Percentiles rank a stretch among this genome's conserved stretches.
Conservation (phyloP, 2,888 invertebrate genomes). For the Spisula subtruncata region DNA sequence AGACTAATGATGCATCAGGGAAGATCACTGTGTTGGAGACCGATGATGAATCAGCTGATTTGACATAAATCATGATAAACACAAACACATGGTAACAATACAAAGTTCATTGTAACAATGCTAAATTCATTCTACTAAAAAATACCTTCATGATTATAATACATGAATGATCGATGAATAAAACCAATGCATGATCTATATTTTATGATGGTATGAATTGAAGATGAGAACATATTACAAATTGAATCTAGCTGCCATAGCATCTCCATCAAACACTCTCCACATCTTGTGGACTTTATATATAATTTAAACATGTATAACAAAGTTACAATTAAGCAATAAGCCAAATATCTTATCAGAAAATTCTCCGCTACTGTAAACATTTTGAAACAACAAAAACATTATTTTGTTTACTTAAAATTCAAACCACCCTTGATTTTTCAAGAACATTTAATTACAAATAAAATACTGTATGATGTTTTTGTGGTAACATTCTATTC, state of each 20-base stretch:
- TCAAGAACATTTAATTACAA: too few relatives aligned
- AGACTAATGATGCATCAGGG: too few relatives aligned
- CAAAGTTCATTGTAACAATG: too few relatives aligned
- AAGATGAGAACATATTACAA: background rate
- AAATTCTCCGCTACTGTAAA: background rate
- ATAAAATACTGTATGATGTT: too few relatives aligned
- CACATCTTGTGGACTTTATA: background rate
- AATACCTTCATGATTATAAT: background rate
- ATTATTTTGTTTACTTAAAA: background rate
- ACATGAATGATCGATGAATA: background rate
- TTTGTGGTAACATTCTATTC: too few relatives aligned
- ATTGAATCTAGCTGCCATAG: slow-evolving; percentile 3
- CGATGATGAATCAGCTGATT: too few relatives aligned
- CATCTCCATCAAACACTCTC: background rate
- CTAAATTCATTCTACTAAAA: background rate
- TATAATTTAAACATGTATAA: background rate
- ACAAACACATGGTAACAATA: too few relatives aligned
- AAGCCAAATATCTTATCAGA: background rate
- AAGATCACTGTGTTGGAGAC: too few relatives aligned
- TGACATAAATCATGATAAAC: too few relatives aligned
- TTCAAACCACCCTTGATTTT: too few relatives aligned
- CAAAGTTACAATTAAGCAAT: background rate
- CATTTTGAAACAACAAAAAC: background rate
- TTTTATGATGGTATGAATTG: background rate
- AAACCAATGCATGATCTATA: background rate